Percentiles rank a stretch among this genome's conserved stretches.
Evolutionary conservation across 2,888 invertebrate species (phyloP).

Genomic region (Leptinotarsa haldemani): DNA sequence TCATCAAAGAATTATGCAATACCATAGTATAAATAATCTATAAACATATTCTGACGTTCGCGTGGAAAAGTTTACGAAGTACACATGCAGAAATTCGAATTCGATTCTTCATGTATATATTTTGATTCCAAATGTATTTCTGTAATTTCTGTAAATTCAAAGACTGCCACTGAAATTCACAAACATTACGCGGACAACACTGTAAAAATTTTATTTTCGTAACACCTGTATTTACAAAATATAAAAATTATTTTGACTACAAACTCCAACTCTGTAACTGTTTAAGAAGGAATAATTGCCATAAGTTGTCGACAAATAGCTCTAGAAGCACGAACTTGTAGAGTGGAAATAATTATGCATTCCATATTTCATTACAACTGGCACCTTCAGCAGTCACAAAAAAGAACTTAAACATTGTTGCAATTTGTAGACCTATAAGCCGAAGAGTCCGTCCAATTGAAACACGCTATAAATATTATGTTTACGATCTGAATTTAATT

Average conservation of each 20-base stretch:
- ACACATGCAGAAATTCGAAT: no score
- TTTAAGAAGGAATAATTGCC: not conserved
- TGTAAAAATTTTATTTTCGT: not conserved
- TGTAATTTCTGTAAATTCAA: not conserved
- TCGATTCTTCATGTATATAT: no score
- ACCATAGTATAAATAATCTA: no score
- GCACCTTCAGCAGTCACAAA: constrained; percentile 7
- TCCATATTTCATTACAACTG: constrained; percentile 15
- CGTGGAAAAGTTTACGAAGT: no score
- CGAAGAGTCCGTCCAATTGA: not conserved
- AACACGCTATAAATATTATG: not conserved
- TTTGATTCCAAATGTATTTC: no score
- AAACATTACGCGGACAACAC: not conserved
- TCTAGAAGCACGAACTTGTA: constrained; percentile 10
- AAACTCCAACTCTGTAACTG: constrained; percentile 2
- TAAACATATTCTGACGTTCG: no score
- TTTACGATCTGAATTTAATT: not conserved
- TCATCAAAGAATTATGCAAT: no score
- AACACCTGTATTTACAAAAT: not conserved
- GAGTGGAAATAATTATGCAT: constrained; percentile 8
- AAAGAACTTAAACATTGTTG: constrained; percentile 10
- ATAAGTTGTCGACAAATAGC: constrained; percentile 8
- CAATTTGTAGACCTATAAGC: constrained; percentile 4
- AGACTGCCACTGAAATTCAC: not conserved
- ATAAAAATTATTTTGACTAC: constrained; percentile 1